A percentile compares a stretch with the other conserved stretches of the same genome.
Evolutionary conservation across 2,113 vertebrate genomes (phyloP).

Genomic region (Laterallus jamaicensis): DNA sequence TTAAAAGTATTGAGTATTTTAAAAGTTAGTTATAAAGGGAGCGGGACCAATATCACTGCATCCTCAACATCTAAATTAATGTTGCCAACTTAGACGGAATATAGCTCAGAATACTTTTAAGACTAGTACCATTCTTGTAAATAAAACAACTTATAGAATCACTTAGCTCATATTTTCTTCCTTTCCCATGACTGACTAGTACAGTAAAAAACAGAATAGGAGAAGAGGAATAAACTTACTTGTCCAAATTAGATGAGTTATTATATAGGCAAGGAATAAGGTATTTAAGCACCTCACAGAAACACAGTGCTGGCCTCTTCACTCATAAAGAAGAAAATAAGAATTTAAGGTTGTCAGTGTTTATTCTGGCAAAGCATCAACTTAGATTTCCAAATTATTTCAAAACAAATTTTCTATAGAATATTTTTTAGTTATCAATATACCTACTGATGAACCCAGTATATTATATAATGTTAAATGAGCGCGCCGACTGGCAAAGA

Average conservation of each 20-base stretch:
- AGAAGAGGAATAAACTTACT: neutral
- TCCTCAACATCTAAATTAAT: neutral
- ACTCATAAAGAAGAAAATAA: neutral
- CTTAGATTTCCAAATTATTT: neutral
- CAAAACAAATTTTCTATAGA: neutral
- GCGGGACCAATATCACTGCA: neutral
- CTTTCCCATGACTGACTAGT: neutral
- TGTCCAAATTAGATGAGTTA: neutral
- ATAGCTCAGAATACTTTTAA: neutral
- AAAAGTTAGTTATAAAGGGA: neutral
- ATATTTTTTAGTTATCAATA: neutral
- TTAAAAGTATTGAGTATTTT: neutral
- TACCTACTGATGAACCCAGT: neutral
- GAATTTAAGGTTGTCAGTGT: neutral
- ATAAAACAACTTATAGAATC: neutral
- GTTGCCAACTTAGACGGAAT: neutral
- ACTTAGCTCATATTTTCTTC: neutral
- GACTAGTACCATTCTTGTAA: neutral
- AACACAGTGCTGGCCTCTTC: neutral
- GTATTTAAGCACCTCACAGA: neutral
- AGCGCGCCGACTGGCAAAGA: neutral
- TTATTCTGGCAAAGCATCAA: neutral
- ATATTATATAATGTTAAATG: neutral
- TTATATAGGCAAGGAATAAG: rapidly evolving
- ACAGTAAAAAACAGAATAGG: neutral